phyloP scores from a whole-genome alignment of 2,888 invertebrate genomes.

The Thymelicus lineola region DNA sequence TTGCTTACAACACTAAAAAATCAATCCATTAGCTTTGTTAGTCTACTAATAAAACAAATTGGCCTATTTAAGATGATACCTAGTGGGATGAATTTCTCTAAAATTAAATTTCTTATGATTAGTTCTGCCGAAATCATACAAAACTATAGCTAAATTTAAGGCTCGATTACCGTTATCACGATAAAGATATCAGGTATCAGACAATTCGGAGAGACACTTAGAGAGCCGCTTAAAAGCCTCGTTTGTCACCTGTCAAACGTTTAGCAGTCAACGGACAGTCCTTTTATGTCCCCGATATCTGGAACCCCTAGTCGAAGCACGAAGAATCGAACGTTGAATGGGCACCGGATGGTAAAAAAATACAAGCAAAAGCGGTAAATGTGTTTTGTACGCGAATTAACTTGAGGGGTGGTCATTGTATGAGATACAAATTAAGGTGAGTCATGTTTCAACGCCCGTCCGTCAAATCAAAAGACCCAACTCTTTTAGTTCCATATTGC shows the following conservation, averaged over 20 bases:
- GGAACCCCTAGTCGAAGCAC: slow-evolving; percentile 38
- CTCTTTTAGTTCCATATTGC: neutral
- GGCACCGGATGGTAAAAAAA: slow-evolving; percentile 57
- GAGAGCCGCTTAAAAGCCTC: no score
- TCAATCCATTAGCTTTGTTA: no score
- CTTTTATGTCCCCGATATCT: neutral
- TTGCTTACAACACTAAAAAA: no score
- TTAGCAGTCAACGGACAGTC: neutral
- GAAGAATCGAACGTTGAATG: slow-evolving; percentile 52
- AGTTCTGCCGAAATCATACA: no score
- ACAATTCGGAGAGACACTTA: no score
- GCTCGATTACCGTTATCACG: no score
- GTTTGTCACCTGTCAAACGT: neutral
- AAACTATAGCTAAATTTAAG: no score
- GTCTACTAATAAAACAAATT: no score
- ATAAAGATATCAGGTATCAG: no score
- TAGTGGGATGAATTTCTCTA: no score
- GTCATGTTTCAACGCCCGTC: slow-evolving; percentile 36
- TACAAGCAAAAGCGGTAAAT: slow-evolving; percentile 46
- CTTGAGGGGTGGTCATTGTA: slow-evolving; percentile 53
- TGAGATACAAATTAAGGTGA: slow-evolving; percentile 43
- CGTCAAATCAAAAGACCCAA: slow-evolving; percentile 21
- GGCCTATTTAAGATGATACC: no score
- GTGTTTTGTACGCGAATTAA: slow-evolving; percentile 56
- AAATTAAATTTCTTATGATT: no score